A percentile compares a stretch with the other conserved stretches of the same genome.
phyloP scores from a whole-genome alignment of 2,113 vertebrate genomes.

The Macquaria australasica region DNA sequence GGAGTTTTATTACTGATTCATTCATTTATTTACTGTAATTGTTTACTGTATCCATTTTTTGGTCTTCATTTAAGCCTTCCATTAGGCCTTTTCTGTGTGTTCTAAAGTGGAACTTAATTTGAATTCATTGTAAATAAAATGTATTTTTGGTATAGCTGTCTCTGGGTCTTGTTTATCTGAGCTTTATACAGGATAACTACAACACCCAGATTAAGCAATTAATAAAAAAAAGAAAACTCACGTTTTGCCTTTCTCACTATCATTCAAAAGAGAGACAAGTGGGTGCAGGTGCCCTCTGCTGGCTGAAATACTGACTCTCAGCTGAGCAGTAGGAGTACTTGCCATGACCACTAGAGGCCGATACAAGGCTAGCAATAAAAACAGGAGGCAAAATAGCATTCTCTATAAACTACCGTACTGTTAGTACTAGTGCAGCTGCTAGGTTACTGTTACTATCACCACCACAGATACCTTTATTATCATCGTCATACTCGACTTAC shows the following conservation, averaged over 20 bases:
- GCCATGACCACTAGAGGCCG: constrained; percentile 41
- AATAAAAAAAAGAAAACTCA: not conserved
- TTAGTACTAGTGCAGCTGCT: not conserved
- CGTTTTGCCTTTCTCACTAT: not conserved
- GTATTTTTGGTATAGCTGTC: not conserved
- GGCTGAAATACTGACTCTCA: not conserved
- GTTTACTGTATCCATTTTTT: too few species aligned
- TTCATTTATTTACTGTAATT: not conserved
- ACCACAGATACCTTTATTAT: not conserved
- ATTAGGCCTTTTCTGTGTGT: not conserved
- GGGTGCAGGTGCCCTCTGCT: constrained; percentile 11
- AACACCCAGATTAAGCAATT: not conserved
- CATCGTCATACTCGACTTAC: not conserved
- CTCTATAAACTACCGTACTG: too few species aligned
- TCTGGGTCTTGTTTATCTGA: not conserved
- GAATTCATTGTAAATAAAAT: not conserved
- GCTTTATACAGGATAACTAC: not conserved
- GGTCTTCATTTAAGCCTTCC: too few species aligned
- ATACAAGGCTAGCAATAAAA: constrained; percentile 11
- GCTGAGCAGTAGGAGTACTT: not conserved
- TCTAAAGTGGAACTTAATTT: not conserved
- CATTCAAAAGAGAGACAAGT: not conserved
- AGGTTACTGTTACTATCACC: not conserved
- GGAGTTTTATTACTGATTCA: not conserved
- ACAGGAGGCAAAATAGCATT: not conserved